Base-by-base conservation (phyloP, 1,140 invertebrate genomes). In the Conus betulinus region DNA sequence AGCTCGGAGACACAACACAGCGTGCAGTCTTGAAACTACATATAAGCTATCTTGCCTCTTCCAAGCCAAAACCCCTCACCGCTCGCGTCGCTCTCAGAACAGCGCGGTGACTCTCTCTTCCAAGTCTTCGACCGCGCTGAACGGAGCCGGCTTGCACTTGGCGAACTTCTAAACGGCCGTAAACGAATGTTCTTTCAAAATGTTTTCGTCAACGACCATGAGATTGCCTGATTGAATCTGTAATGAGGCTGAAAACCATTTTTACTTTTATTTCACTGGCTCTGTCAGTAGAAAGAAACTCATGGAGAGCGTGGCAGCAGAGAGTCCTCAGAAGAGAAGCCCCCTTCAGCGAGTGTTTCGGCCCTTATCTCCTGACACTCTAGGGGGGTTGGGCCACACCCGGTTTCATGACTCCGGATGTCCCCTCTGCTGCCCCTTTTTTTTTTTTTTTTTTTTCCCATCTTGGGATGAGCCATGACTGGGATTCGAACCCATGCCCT, bases 251-350 rank as follows among this genome's bases (percentile, higher is more conserved):
- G 11, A 53, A 81, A 81, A 81, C 51, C 67, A 71, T 71, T 51
- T 53, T 81, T 81, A 81, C 79, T 81, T 81, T 81, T 81, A 81
- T 81, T 81, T 81, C 79, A 53, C 25, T 53, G 13, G 76, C 76
- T 27, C 76, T 39, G 57, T 8, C 8, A 15, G 15, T 57, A 57
- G 55, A 6, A 57, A 7, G 55, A n/a, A n/a, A n/a, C n/a, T n/a
- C n/a, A n/a, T n/a, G n/a, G n/a, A n/a, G n/a, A n/a, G n/a, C n/a
- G n/a, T n/a, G n/a, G n/a, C n/a, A n/a, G n/a, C n/a, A n/a, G n/a
- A n/a, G n/a, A n/a, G n/a, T n/a, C n/a, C n/a, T n/a, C n/a, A n/a
- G n/a, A n/a, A n/a, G n/a, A n/a, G n/a, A n/a, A n/a, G n/a, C n/a
- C n/a, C n/a, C n/a, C n/a, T n/a, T n/a, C n/a, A n/a, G n/a, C n/a